phyloP scores from a whole-genome alignment of 2,888 invertebrate species.

The Augiades crinisus region DNA sequence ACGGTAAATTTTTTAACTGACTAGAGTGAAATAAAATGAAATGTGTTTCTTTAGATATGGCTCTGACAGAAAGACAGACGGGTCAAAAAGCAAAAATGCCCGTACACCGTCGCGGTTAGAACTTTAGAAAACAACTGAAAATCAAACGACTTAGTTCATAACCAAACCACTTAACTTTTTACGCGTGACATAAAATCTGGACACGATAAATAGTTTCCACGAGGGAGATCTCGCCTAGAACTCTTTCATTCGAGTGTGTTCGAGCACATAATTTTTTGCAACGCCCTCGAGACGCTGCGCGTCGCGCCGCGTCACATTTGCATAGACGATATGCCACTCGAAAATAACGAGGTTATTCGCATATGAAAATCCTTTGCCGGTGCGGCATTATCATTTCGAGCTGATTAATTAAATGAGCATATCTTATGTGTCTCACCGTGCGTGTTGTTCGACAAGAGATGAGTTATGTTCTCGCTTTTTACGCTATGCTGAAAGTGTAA shows the following conservation, averaged over 20 bases:
- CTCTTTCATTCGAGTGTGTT: background rate
- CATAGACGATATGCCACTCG: conserved; percentile 12
- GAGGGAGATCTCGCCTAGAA: background rate
- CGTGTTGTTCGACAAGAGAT: too few relatives aligned
- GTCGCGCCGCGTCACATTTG: conserved; percentile 6
- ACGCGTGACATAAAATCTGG: background rate
- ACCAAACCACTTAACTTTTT: background rate
- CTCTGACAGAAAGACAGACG: too few relatives aligned
- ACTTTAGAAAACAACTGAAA: too few relatives aligned
- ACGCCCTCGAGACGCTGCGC: conserved; percentile 1
- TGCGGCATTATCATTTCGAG: background rate
- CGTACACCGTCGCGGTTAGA: too few relatives aligned
- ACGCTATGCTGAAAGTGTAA: too few relatives aligned
- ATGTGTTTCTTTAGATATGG: too few relatives aligned
- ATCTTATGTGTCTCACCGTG: background rate
- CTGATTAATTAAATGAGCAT: conserved; percentile 1
- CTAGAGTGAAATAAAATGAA: too few relatives aligned
- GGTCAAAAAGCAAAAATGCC: too few relatives aligned
- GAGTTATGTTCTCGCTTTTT: too few relatives aligned
- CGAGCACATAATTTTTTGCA: conserved; percentile 7
- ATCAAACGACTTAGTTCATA: too few relatives aligned
- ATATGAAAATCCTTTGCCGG: conserved; percentile 5
- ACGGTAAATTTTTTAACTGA: too few relatives aligned
- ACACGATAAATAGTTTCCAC: background rate
- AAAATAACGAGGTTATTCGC: conserved; percentile 11